Base-by-base conservation (phyloP, 2,113 vertebrate species). In the Danionella cerebrum region DNA sequence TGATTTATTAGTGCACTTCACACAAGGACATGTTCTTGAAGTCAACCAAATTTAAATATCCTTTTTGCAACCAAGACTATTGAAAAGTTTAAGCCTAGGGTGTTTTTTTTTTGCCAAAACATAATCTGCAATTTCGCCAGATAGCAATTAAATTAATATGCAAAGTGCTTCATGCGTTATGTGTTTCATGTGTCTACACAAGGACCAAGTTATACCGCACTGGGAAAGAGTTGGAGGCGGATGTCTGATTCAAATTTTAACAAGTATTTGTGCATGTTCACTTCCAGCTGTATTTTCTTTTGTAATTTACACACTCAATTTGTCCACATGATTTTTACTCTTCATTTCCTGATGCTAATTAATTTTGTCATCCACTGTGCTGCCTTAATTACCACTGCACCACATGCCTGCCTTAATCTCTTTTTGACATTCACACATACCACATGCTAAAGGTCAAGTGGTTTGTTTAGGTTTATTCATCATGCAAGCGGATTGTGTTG, bases 401-500 rank as follows among this genome's bases (percentile, higher is more conserved):
- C 16, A 44, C 39, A 45, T 60, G 12, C 16, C 14, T 6, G 2
- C 29, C 60, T 50, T 64, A 64, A 64, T 64, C 60, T 64, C 29
- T 64, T 64, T 64, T 64, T 64, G 60, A 64, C 44, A 64, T 64
- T 64, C 31, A 36, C 44, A 48, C n/a, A 19, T 44, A 3, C 60
- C 42, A 35, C 60, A 64, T 50, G 60, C 18, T 6, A 64, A 64
- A 64, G 42, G 60, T 64, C 60, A 33, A 48, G 24, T 3, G 18
- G 60, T 47, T 48, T 47, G 60, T 48, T 64, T 36, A 36, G 44
- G 36, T 64, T 64, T 64, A 64, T 64, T 64, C 24, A 64, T 50
- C 29, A 6, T 45, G 25, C 55, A 51, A 77, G 76, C 65, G 71
- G 55, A 63, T 69, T 78, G 3, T 11, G 41, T 67, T 60, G 12